A percentile compares a stretch with the other conserved stretches of the same genome.
phyloP scores from a whole-genome alignment of 2,113 vertebrate species.

The Scopus umbretta region DNA sequence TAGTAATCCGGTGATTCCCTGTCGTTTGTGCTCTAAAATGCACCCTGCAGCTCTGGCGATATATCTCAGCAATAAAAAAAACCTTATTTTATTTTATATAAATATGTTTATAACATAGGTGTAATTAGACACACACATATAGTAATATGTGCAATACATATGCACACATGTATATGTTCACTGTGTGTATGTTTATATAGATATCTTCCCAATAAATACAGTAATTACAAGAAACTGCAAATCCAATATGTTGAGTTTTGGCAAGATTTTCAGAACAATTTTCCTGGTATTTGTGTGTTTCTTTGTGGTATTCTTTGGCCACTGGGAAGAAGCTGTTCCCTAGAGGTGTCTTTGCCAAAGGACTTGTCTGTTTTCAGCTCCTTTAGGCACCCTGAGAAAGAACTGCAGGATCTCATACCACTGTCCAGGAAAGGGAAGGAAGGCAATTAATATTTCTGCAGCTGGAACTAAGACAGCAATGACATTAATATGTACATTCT shows the following conservation, averaged over 20 bases:
- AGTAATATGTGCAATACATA: not conserved
- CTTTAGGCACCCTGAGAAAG: not conserved
- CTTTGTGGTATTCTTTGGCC: not conserved
- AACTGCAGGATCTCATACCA: not conserved
- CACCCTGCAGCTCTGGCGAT: not conserved
- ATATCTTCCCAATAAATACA: not conserved
- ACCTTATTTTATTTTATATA: not conserved
- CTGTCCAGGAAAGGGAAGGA: not conserved
- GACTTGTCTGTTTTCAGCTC: not conserved
- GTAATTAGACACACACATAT: not conserved
- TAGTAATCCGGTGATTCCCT: not conserved
- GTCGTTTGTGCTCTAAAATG: not conserved
- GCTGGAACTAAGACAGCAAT: not conserved
- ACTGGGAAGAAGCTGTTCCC: not conserved
- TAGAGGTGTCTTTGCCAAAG: not conserved
- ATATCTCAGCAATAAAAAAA: not conserved
- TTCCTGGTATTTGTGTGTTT: not conserved
- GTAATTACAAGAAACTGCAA: not conserved
- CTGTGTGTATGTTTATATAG: not conserved
- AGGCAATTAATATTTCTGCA: not conserved
- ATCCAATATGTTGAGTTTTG: not conserved
- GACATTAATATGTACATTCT: not conserved
- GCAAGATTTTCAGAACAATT: not conserved
- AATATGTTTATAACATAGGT: not conserved
- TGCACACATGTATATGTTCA: not conserved